Percentiles rank a stretch among this genome's conserved stretches.
Evolutionary conservation across 2,797 vertebrate genomes (phyloP).

Genomic region (Eidolon dupreanum): DNA sequence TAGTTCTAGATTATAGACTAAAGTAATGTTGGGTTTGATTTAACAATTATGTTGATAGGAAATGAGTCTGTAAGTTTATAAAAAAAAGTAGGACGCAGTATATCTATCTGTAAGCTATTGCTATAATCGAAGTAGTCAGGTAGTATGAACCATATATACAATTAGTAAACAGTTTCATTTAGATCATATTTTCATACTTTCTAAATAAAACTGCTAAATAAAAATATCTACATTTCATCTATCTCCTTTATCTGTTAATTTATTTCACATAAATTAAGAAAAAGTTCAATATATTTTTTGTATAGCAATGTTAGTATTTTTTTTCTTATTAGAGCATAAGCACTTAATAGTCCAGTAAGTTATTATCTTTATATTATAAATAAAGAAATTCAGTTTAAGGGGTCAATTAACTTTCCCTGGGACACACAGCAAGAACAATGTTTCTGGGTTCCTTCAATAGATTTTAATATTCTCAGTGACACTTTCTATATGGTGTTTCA

Average conservation of each 20-base stretch:
- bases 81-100: not conserved
- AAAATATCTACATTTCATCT: not conserved
- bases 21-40: not conserved
- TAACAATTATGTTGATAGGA: not conserved
- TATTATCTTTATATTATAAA: constrained; percentile 38
- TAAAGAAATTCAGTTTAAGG: not conserved
- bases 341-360: not conserved
- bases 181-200: not conserved
- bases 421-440: not conserved
- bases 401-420: not conserved
- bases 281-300: not conserved
- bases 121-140: not conserved
- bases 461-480: not conserved
- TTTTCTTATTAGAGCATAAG: not conserved
- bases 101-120: not conserved
- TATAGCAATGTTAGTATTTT: not conserved
- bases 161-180: not conserved
- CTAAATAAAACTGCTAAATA: not conserved
- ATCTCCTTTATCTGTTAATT: not conserved
- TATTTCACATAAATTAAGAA: not conserved
- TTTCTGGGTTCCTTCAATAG: not conserved
- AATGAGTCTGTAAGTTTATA: not conserved
- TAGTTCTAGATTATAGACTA: not conserved
- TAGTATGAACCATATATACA: not conserved
- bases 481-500: not conserved